Evolutionary conservation across 2,113 vertebrate genomes (phyloP), one percentile per base, ranked within the genome.

Genomic region (Gymnobelideus leadbeateri): DNA sequence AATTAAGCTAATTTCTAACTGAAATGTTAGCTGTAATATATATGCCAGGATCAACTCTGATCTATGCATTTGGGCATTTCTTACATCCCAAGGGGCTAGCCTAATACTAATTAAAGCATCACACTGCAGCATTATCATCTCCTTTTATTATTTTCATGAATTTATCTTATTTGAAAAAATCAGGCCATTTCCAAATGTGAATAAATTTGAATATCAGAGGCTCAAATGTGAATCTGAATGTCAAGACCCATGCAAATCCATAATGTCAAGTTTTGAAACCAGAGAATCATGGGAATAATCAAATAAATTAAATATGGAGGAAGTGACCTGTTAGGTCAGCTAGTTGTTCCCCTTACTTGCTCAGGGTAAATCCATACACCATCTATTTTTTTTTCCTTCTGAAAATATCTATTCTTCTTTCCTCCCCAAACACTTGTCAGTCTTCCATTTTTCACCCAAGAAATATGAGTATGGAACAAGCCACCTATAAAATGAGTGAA

Each of bases 91-190:
- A 68, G 94, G 61, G 96, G 90, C 93, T 96, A 92, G 91, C 94
- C 94, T 98, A 95, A 95, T 89, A 96, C 94, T 91, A 96, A 96
- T 98, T 97, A 97, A 98, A 96, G 95, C 95, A 95, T 97, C 94
- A 96, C 95, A 96, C 92, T 96, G 92, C 93, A 93, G 91, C 97
- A 96, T 97, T 96, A 97, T 96, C 91, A 91, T 77, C 68, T 96
- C 94, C 92, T 92, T 91, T 96, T 96, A 97, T 97, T 97, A 96
- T 97, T 97, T 97, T 96, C 93, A 95, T 94, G 95, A 96, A 95
- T 98, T 96, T 96, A 97, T 97, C 95, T 96, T 91, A 92, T 96
- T 97, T 96, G 94, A 96, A 96, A 90, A 97, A 97, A 96, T 96
- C 54, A 97, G 92, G 91, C 90, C 91, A 93, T 97, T 96, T 97